phyloP scores from a whole-genome alignment of 2,888 invertebrate genomes.

The Cistogaster globosa region DNA sequence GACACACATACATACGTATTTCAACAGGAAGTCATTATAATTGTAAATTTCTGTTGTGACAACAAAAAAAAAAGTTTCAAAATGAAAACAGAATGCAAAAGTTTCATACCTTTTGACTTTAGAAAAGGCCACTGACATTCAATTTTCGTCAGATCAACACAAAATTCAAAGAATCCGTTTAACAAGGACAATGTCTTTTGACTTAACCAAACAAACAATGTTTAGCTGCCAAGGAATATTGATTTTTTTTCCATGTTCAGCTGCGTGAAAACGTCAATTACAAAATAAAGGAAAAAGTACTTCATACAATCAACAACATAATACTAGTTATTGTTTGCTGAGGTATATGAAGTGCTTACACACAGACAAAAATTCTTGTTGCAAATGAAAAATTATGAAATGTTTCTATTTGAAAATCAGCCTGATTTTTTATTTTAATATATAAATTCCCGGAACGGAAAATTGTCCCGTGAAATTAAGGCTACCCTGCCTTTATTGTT shows the following conservation, averaged over 20 bases:
- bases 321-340: conserved; percentile 1
- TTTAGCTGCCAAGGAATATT: conserved; percentile 41
- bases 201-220: conserved; percentile 24
- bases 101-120: conserved; percentile 4
- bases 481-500: no score
- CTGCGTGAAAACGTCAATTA: conserved; percentile 28
- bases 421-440: no score
- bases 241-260: conserved; percentile 34
- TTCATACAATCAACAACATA: conserved; percentile 52
- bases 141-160: conserved; percentile 43
- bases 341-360: background rate
- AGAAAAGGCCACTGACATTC: conserved; percentile 54
- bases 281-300: conserved; percentile 9
- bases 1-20: background rate
- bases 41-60: background rate
- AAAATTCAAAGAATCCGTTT: conserved; percentile 11
- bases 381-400: no score
- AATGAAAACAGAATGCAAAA: background rate
- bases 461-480: no score
- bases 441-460: no score
- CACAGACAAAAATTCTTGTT: background rate
- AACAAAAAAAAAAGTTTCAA: background rate
- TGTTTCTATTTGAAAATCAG: no score
- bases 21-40: background rate
- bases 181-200: conserved; percentile 57